These are phyloP conservation scores for Scaptomyza caliginosa DNA, from an alignment of 2,888 invertebrate species.

Conservation along the genomic window DNA sequence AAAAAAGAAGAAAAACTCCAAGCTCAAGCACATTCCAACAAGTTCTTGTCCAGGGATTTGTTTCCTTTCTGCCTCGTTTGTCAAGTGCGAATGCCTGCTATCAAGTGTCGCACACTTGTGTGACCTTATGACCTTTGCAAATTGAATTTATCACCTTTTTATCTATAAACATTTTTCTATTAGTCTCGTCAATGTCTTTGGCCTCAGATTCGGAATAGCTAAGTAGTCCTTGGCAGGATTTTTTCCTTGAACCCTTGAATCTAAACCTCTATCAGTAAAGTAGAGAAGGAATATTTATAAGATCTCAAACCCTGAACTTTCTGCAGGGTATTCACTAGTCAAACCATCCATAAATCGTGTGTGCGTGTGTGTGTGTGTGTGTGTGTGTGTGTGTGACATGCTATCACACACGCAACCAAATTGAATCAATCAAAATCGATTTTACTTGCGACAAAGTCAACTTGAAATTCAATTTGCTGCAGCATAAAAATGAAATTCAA, in stretches of 20 bases:
- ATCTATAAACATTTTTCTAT: constrained; percentile 82
- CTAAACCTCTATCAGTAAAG: no score
- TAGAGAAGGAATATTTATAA: no score
- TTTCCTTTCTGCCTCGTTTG: background rate
- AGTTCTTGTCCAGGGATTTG: constrained; percentile 35
- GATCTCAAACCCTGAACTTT: no score
- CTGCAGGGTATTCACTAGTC: background rate
- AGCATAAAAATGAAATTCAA: constrained; percentile 34
- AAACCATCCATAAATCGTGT: background rate
- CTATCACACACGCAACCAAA: constrained; percentile 73
- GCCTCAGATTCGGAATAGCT: constrained; percentile 31
- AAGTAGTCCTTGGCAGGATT: background rate
- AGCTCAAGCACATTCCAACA: constrained; percentile 53
- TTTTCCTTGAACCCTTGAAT: no score
- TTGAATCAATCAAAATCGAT: constrained; percentile 83
- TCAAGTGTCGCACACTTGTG: constrained; percentile 80
- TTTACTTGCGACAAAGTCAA: constrained; percentile 61
- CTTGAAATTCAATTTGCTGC: constrained; percentile 77
- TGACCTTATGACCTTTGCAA: constrained; percentile 81
- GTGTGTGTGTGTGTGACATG: constrained; percentile 40
- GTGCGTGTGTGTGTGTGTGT: background rate
- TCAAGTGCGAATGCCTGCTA: constrained; percentile 71
- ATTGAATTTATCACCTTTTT: constrained; percentile 82
- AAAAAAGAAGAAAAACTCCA: no score
- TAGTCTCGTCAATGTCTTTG: constrained; percentile 55